phyloP scores from a whole-genome alignment of 2,113 vertebrate genomes.

The Melanotaenia duboulayi region DNA sequence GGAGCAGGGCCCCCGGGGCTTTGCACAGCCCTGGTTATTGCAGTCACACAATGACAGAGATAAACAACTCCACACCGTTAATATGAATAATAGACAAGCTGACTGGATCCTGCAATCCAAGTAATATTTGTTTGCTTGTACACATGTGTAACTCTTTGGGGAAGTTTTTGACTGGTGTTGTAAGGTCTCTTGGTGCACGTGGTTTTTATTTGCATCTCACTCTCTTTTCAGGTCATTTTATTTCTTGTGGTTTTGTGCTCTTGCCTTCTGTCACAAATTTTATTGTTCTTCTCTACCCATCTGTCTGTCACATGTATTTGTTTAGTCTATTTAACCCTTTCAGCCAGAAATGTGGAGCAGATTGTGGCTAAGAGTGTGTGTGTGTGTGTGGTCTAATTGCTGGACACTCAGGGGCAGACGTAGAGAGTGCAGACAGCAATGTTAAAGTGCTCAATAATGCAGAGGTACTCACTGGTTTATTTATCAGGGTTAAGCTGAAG shows the following conservation, averaged over 20 bases:
- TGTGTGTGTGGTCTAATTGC: conserved; percentile 55
- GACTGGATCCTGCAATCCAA: conserved; percentile 42
- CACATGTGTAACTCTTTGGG: conserved; percentile 4
- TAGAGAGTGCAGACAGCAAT: conserved; percentile 53
- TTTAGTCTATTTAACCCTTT: not conserved
- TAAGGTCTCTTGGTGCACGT: conserved; percentile 1
- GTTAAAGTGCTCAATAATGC: conserved; percentile 76
- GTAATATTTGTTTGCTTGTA: conserved; percentile 45
- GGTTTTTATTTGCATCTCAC: conserved; percentile 11
- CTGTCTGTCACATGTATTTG: conserved; percentile 3
- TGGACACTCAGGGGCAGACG: conserved; percentile 31
- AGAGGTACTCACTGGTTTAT: conserved; percentile 74
- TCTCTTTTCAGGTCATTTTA: conserved; percentile 20
- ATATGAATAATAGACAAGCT: conserved; percentile 78
- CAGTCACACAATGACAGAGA: conserved; percentile 54
- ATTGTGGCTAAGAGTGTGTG: not conserved
- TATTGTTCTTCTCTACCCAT: not conserved
- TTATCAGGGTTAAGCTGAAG: conserved; percentile 82
- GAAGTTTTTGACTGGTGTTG: conserved; percentile 11
- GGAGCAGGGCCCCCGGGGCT: conserved; percentile 56
- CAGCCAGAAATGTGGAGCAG: not conserved
- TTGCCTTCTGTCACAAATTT: conserved; percentile 1
- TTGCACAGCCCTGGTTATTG: conserved; percentile 45
- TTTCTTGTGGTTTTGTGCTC: conserved; percentile 12
- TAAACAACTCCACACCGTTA: conserved; percentile 60